Conservation (phyloP, 2,797 vertebrate genomes). For the Micropoecilia bifurca region DNA sequence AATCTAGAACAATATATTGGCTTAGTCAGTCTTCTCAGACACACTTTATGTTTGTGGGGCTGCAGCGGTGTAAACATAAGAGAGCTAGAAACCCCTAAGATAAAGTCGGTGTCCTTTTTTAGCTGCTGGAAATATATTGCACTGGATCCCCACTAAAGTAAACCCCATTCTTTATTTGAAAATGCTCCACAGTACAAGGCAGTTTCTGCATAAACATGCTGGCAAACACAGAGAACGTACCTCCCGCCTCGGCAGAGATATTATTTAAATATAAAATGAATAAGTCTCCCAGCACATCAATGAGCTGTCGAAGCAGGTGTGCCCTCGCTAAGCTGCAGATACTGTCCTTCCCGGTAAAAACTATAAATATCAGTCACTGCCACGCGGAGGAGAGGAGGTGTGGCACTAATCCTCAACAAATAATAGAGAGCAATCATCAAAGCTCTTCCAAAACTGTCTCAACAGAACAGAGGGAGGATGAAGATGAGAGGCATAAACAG, state of each 20-base stretch:
- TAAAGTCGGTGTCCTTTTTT: neutral
- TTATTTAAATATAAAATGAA: conserved; percentile 21
- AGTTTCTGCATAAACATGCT: neutral
- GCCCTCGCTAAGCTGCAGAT: conserved; percentile 13
- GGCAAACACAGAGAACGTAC: conserved; percentile 1
- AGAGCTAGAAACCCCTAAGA: conserved; percentile 7
- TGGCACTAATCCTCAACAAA: conserved; percentile 45
- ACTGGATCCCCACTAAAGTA: neutral
- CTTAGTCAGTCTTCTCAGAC: conserved; percentile 69
- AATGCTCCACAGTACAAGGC: neutral
- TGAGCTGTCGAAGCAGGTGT: conserved; percentile 28
- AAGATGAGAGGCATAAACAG: conserved; percentile 4
- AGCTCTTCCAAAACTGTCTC: conserved; percentile 21
- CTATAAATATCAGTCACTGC: conserved; percentile 40
- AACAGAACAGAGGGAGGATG: neutral
- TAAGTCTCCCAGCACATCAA: conserved; percentile 16
- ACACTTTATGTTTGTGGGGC: conserved; percentile 31
- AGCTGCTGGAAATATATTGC: neutral
- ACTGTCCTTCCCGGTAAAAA: conserved; percentile 26
- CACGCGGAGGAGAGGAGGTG: conserved; percentile 30
- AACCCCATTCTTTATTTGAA: neutral
- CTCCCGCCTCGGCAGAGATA: neutral
- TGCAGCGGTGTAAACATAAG: conserved; percentile 30
- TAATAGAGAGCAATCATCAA: conserved; percentile 36
- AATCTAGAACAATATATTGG: conserved; percentile 79